phyloP scores from a whole-genome alignment of 1,140 invertebrate genomes.

The Tetramorium parvispinum region DNA sequence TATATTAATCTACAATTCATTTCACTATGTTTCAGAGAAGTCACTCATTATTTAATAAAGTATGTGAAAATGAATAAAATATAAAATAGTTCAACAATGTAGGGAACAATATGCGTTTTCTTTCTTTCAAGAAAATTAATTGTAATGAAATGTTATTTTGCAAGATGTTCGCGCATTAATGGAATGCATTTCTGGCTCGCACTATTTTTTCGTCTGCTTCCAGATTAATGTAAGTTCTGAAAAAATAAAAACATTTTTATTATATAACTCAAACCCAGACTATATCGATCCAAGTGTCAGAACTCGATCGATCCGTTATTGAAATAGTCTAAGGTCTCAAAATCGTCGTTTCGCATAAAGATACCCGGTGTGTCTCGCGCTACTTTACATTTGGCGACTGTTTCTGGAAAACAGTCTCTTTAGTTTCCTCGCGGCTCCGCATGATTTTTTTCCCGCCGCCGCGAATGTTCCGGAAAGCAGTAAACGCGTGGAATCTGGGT shows the following conservation, averaged over 20 bases:
- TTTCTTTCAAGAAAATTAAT: background rate
- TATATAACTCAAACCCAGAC: no score
- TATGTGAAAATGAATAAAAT: background rate
- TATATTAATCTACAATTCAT: background rate
- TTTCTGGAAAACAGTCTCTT: background rate
- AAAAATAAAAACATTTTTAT: no score
- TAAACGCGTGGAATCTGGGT: slow-evolving; percentile 68
- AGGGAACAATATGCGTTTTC: background rate
- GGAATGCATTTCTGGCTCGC: background rate
- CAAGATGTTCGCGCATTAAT: background rate
- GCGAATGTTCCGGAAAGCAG: slow-evolving; percentile 62
- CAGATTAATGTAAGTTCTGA: background rate
- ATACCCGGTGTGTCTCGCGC: no score
- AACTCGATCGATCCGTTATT: no score
- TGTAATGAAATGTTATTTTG: background rate
- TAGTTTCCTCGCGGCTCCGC: slow-evolving; percentile 29
- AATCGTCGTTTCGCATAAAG: no score
- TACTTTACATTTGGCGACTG: no score
- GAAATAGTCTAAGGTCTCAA: no score
- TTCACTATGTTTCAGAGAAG: background rate
- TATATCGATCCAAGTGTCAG: no score
- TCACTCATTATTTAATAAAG: background rate
- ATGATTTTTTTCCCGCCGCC: slow-evolving; percentile 30
- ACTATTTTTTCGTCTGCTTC: background rate
- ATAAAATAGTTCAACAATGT: background rate